A percentile compares a stretch with the other conserved stretches of the same genome.
These are phyloP conservation scores for Sarcophaga carnaria DNA, from an alignment of 2,888 invertebrate species.

Conservation along the genomic window DNA sequence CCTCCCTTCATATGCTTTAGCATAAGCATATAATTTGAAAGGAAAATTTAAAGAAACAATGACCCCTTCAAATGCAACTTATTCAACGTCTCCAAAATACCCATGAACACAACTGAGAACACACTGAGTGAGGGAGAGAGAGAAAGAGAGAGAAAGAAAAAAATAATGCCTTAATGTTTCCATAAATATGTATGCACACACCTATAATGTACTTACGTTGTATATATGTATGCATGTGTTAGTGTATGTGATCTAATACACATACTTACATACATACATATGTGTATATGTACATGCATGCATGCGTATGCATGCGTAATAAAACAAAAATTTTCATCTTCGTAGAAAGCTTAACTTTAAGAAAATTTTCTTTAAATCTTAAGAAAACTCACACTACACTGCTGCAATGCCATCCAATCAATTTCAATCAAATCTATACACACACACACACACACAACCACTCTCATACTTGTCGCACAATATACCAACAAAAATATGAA, in stretches of 20 bases:
- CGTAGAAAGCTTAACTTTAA: slow-evolving; percentile 41
- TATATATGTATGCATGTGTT: no score
- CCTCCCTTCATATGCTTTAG: no score
- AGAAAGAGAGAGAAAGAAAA: no score
- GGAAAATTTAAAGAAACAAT: background rate
- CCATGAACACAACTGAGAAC: background rate
- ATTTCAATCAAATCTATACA: slow-evolving; percentile 75
- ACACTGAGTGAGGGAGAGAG: background rate
- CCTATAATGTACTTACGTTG: no score
- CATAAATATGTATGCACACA: no score
- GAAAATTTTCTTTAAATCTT: slow-evolving; percentile 67
- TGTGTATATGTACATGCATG: background rate
- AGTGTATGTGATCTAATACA: no score
- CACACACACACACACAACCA: background rate
- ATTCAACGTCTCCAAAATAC: background rate
- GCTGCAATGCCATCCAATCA: slow-evolving; percentile 76
- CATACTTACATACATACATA: background rate
- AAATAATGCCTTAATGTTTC: no score
- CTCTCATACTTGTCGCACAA: background rate
- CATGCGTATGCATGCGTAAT: slow-evolving; percentile 66
- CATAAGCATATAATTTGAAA: background rate
- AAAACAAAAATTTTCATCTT: slow-evolving; percentile 38
- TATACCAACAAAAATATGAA: background rate
- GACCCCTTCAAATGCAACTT: background rate
- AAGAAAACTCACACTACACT: slow-evolving; percentile 72